Conservation (phyloP, 1,140 invertebrate genomes). For the Calephelis virginiensis region DNA sequence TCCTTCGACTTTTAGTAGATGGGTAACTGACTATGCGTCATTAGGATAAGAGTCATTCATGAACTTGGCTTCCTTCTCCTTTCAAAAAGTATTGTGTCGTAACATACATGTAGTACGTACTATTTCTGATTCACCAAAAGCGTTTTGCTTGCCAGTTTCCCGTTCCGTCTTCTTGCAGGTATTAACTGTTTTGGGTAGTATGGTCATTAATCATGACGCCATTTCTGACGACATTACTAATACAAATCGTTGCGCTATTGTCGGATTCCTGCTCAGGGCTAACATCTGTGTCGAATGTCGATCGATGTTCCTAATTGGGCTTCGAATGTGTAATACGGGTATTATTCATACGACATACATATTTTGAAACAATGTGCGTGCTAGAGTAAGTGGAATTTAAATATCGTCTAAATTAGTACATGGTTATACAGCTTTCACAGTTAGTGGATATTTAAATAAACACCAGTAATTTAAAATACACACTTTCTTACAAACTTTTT, state of each 20-base stretch:
- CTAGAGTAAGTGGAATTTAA: too few species aligned
- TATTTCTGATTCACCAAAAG: slow-evolving; percentile 4
- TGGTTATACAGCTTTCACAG: too few species aligned
- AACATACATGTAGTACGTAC: background rate
- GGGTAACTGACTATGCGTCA: too few species aligned
- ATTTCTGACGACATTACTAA: slow-evolving; percentile 11
- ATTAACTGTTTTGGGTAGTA: background rate
- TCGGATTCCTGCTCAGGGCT: slow-evolving; percentile 4
- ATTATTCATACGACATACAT: background rate
- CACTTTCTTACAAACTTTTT: too few species aligned
- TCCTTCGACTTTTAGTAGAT: background rate
- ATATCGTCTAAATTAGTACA: too few species aligned
- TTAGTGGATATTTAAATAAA: too few species aligned
- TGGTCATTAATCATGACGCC: slow-evolving; percentile 8
- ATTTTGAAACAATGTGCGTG: too few species aligned
- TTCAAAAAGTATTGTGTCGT: background rate
- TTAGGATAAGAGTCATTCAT: background rate
- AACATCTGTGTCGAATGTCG: background rate
- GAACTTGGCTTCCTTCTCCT: background rate
- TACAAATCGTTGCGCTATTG: background rate
- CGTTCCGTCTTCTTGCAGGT: slow-evolving; percentile 5
- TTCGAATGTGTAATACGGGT: background rate
- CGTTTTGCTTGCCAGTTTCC: slow-evolving; percentile 7
- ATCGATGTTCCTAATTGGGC: background rate
- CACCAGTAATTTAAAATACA: too few species aligned